Evolutionary conservation across 2,113 vertebrate species (phyloP).

Genomic region (Myiagra hebetior): DNA sequence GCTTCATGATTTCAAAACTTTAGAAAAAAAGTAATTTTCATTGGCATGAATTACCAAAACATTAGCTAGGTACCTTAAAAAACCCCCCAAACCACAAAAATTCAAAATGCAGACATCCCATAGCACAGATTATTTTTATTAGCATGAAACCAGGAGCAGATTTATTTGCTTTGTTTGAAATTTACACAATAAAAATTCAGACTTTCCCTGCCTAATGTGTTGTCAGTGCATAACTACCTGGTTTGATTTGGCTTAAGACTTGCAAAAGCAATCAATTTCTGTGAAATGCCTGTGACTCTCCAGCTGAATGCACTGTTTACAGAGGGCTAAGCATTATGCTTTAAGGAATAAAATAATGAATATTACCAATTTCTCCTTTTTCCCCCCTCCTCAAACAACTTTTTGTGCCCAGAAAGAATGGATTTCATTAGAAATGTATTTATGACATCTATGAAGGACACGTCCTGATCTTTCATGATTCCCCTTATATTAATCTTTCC

Average conservation of each 20-base stretch:
- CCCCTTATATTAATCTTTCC: neutral
- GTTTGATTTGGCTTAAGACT: neutral
- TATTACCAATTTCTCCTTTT: neutral
- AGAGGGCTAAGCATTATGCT: neutral
- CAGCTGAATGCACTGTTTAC: neutral
- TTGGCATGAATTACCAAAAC: neutral
- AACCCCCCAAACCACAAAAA: neutral
- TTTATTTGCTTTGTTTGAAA: neutral
- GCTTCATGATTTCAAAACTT: neutral
- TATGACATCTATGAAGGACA: neutral
- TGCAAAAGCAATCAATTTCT: neutral
- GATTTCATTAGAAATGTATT: neutral
- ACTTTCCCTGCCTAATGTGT: neutral
- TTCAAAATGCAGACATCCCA: neutral
- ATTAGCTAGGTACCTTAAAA: neutral
- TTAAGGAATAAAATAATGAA: neutral
- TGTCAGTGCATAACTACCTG: neutral
- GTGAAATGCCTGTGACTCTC: neutral
- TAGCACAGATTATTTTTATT: neutral
- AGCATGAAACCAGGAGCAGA: neutral
- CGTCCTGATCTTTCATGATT: neutral
- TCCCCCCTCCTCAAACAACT: neutral
- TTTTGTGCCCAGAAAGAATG: neutral
- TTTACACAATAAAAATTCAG: neutral
- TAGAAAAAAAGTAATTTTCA: neutral